Evolutionary conservation across 2,113 vertebrate species (phyloP), one percentile per base, ranked within the genome.

Genomic region (Aix galericulata): DNA sequence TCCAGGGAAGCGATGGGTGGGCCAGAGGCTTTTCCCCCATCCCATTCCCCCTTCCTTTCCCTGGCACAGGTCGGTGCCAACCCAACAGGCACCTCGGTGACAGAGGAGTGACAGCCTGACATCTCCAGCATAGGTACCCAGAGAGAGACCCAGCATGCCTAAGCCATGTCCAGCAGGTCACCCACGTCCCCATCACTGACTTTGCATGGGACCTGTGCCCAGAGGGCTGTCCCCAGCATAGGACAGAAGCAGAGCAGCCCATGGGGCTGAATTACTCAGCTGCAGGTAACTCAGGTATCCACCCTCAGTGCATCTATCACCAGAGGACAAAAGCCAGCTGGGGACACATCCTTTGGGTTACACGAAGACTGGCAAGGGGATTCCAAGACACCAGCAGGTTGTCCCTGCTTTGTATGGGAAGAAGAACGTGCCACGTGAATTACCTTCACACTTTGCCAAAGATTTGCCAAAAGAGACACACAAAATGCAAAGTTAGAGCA

Each of bases 401-500:
- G 58, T 53, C 48, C 64, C 53, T 46, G 59, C 64, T 93, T 34
- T 73, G 31, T 32, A 22, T 13, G 42, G 25, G 6, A 73, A 40
- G 18, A 76, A 34, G 67, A 62, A 23, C 38, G 8, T 36, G 38
- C 34, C 44, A 36, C 11, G 7, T 8, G 27, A 50, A 5, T 18
- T 21, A 59, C 7, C 9, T 71, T 31, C 46, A 58, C 0, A 0
- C 6, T 48, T 48, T 64, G 8, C 29, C n/a, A 34, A 50, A 23
- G 29, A 32, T n/a, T 25, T 66, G 17, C 55, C 20, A 14, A 5
- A 26, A 42, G 5, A 2, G 17, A 67, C 25, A 7, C 50, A 60
- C 13, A 66, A 90, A 76, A 42, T 3, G 9, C 4, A 71, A 17
- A 50, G 17, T 77, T 62, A 46, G 20, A 52, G 44, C 29, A 67